Percentiles rank a stretch among this genome's conserved stretches.
phyloP scores from a whole-genome alignment of 2,113 vertebrate genomes.

The Gallinago jamesoni region DNA sequence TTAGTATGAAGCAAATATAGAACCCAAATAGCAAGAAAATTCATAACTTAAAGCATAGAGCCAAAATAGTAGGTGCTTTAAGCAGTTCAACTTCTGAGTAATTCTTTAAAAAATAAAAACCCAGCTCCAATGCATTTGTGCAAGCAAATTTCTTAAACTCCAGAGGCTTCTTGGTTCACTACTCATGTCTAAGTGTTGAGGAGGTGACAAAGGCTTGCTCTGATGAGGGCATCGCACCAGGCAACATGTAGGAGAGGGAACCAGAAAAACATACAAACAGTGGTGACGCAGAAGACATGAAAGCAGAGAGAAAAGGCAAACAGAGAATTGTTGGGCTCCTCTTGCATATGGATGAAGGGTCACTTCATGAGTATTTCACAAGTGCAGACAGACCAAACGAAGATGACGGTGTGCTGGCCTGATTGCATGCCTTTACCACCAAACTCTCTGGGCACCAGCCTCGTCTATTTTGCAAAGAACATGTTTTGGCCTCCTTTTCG shows the following conservation, averaged over 20 bases:
- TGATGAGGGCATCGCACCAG: background rate
- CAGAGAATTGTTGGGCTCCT: background rate
- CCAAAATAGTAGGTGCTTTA: background rate
- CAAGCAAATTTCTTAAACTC: background rate
- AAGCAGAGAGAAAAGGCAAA: background rate
- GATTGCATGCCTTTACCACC: accelerated
- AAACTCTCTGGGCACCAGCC: background rate
- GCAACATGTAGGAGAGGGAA: accelerated
- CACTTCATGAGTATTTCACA: background rate
- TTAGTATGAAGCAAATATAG: background rate
- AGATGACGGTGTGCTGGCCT: background rate
- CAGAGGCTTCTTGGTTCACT: background rate
- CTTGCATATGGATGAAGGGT: background rate
- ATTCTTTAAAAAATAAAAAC: background rate
- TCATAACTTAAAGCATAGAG: background rate
- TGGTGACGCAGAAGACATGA: background rate
- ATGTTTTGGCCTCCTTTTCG: background rate
- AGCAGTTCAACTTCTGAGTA: background rate
- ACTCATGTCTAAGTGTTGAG: accelerated
- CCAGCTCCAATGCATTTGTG: background rate
- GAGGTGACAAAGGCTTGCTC: accelerated
- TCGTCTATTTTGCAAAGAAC: background rate
- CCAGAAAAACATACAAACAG: background rate
- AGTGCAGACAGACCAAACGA: background rate
- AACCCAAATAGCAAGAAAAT: background rate